phyloP scores from a whole-genome alignment of 2,113 vertebrate species.

The Elephantulus edwardii region DNA sequence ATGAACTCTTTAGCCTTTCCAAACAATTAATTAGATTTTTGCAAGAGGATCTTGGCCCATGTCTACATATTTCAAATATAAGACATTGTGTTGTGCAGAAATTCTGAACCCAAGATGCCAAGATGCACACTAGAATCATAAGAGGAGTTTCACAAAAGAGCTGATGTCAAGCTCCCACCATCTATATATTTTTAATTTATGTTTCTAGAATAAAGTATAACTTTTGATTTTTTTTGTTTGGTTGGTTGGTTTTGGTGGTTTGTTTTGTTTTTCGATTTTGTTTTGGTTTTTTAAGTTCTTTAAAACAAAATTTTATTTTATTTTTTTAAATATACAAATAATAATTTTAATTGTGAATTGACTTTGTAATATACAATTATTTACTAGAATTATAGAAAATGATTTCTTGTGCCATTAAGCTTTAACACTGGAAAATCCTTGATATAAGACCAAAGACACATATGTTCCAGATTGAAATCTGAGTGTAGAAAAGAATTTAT shows the following conservation, averaged over 20 bases:
- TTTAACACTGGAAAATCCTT: no score
- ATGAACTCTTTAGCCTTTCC: slow-evolving; percentile 15
- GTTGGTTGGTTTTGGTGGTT: no score
- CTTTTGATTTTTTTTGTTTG: no score
- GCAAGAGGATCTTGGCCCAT: slow-evolving; percentile 38
- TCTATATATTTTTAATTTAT: neutral
- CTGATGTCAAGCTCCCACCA: neutral
- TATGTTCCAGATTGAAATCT: no score
- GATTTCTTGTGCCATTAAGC: neutral
- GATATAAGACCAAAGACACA: no score
- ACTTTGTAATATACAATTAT: neutral
- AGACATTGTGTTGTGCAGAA: slow-evolving; percentile 34
- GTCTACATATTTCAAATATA: slow-evolving; percentile 54
- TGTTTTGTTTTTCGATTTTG: no score
- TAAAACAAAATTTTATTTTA: neutral
- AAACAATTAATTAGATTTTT: slow-evolving; percentile 41
- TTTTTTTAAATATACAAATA: neutral
- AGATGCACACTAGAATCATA: neutral
- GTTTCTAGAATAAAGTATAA: neutral
- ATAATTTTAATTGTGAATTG: neutral
- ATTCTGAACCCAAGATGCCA: neutral
- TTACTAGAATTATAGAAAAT: neutral
- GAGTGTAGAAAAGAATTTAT: no score
- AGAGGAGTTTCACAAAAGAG: neutral
- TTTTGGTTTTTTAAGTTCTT: neutral